Conservation (phyloP, 2,113 vertebrate species). For the Nyctereutes procyonoides region DNA sequence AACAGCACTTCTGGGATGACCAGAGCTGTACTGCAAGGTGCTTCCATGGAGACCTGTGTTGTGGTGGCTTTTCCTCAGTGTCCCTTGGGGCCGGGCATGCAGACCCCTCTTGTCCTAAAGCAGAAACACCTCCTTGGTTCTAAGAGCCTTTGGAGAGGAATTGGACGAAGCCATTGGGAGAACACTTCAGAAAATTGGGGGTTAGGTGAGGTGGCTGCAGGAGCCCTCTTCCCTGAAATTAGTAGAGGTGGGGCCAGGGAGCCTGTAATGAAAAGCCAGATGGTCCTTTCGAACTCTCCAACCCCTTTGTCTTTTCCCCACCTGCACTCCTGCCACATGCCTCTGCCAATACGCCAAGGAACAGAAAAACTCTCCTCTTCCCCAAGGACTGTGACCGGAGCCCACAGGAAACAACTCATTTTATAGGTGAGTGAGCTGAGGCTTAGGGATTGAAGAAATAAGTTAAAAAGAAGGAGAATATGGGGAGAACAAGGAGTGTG, state of each 20-base stretch:
- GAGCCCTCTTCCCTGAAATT: background rate
- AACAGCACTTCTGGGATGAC: background rate
- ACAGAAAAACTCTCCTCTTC: background rate
- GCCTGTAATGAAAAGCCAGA: background rate
- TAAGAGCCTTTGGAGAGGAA: background rate
- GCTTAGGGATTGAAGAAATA: background rate
- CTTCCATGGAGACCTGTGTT: background rate
- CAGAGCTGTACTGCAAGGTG: background rate
- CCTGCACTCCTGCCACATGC: too few species aligned
- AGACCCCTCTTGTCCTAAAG: background rate
- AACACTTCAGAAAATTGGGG: background rate
- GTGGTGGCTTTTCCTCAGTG: background rate
- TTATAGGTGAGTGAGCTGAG: background rate
- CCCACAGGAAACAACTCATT: background rate
- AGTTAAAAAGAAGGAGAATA: background rate
- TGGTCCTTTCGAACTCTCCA: background rate
- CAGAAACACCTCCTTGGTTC: background rate
- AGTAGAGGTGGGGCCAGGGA: background rate
- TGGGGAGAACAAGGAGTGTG: accelerated
- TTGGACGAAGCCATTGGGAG: background rate
- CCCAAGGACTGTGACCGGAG: background rate
- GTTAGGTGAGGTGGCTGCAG: background rate
- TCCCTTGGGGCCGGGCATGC: background rate
- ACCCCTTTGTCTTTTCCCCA: background rate
- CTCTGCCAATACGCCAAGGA: background rate